These are phyloP conservation scores for Campaea margaritaria DNA, from an alignment of 2,888 invertebrate species.

Conservation along the genomic window DNA sequence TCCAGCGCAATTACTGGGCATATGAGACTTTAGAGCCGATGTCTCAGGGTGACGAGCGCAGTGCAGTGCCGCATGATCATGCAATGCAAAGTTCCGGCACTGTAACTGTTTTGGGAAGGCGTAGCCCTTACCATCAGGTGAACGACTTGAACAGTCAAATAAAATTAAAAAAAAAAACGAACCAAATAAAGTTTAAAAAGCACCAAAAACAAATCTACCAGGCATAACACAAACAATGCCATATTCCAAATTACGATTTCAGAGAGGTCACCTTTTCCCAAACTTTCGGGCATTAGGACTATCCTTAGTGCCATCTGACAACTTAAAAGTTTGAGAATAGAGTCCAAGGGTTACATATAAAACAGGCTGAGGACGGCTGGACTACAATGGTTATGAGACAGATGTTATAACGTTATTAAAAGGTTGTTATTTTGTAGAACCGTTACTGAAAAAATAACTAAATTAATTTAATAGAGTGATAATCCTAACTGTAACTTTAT, in stretches of 20 bases:
- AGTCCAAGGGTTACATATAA: conserved; percentile 29
- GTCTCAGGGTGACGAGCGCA: no score
- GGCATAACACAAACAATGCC: not conserved
- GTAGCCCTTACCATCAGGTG: no score
- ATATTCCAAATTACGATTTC: not conserved
- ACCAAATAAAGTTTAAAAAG: no score
- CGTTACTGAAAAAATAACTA: conserved; percentile 1
- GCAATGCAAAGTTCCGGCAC: no score
- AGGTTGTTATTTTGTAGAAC: conserved; percentile 6
- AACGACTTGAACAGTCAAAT: no score
- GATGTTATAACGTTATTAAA: conserved; percentile 22
- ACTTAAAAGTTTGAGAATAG: conserved; percentile 42
- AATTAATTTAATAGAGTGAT: no score
- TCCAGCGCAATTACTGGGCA: no score
- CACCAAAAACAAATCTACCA: not conserved
- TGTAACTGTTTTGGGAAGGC: no score
- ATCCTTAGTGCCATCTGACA: conserved; percentile 44
- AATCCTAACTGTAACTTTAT: no score
- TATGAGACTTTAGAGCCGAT: no score
- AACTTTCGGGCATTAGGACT: conserved; percentile 46
- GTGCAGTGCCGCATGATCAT: no score
- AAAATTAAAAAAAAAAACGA: no score
- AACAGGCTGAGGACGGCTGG: conserved; percentile 13
- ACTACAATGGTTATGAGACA: conserved; percentile 15
- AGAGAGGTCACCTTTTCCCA: conserved; percentile 24